phyloP scores from a whole-genome alignment of 2,113 vertebrate species.

The Atherinomorus stipes region DNA sequence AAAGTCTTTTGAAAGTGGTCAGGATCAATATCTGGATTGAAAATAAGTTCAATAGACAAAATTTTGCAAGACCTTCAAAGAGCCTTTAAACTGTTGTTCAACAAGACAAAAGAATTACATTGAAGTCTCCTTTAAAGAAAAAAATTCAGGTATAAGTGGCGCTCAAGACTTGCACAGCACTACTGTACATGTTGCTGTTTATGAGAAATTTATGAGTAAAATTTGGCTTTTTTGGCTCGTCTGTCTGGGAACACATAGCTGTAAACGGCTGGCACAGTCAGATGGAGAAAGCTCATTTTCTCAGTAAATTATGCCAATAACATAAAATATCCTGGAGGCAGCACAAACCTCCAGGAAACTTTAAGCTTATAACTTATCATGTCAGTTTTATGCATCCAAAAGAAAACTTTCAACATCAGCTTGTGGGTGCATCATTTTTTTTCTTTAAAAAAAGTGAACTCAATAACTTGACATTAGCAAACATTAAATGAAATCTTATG shows the following conservation, averaged over 20 bases:
- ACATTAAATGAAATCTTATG: conserved; percentile 20
- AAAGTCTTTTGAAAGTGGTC: too few species aligned
- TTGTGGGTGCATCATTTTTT: neutral
- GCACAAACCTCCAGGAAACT: neutral
- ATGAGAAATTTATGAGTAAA: neutral
- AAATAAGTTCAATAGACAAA: too few species aligned
- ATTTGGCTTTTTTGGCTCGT: neutral
- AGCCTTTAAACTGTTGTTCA: neutral
- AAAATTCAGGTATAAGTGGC: neutral
- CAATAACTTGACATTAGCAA: conserved; percentile 7
- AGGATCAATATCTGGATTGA: too few species aligned
- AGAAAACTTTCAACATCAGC: neutral
- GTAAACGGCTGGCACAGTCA: neutral
- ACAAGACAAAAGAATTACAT: neutral
- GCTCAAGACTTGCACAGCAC: too few species aligned
- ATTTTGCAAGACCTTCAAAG: neutral
- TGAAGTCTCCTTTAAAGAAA: neutral
- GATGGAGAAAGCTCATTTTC: neutral
- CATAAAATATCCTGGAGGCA: neutral
- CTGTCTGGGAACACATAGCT: neutral
- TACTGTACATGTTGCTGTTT: neutral
- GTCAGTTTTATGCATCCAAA: neutral
- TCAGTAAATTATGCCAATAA: neutral
- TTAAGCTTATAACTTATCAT: neutral
- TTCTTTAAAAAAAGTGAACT: neutral